phyloP scores from a whole-genome alignment of 2,797 vertebrate genomes.

The Phrynocephalus guinanensis region DNA sequence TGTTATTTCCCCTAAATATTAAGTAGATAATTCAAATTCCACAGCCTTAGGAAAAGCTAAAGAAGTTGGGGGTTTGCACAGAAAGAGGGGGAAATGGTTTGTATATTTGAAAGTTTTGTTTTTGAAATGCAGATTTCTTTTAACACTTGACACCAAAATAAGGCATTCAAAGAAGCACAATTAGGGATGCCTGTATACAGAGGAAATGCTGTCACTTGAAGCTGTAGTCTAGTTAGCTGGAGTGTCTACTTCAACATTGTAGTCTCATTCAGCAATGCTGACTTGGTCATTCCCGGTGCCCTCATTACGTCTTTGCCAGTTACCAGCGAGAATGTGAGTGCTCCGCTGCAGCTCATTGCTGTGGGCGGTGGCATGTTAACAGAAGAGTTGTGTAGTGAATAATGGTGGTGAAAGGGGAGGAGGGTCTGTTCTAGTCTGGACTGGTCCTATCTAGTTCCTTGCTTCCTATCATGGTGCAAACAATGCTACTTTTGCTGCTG shows the following conservation, averaged over 20 bases:
- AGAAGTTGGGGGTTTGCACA: accelerated
- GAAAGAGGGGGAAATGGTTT: neutral
- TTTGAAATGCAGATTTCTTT: neutral
- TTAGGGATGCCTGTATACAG: constrained; percentile 40
- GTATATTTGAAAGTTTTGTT: neutral
- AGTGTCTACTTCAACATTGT: neutral
- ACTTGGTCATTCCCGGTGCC: neutral
- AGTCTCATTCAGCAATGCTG: neutral
- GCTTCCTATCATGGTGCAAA: constrained; percentile 75
- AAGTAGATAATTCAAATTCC: neutral
- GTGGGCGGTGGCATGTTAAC: constrained; percentile 50
- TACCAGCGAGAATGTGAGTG: neutral
- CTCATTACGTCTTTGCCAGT: constrained; percentile 31
- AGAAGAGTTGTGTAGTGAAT: constrained; percentile 55
- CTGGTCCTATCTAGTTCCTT: constrained; percentile 80
- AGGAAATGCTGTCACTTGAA: neutral
- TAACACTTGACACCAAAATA: neutral
- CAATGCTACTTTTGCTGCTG: constrained; percentile 68
- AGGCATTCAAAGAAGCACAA: constrained; percentile 25
- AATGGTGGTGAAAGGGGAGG: constrained; percentile 69
- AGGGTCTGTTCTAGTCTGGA: constrained; percentile 78
- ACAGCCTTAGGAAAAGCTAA: neutral
- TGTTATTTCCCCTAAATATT: neutral
- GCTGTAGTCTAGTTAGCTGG: neutral
- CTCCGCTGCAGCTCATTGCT: neutral